Percentiles rank a stretch among this genome's conserved stretches.
These are phyloP conservation scores for Eriosoma lanigerum DNA, from an alignment of 1,140 invertebrate genomes.

Conservation along the genomic window DNA sequence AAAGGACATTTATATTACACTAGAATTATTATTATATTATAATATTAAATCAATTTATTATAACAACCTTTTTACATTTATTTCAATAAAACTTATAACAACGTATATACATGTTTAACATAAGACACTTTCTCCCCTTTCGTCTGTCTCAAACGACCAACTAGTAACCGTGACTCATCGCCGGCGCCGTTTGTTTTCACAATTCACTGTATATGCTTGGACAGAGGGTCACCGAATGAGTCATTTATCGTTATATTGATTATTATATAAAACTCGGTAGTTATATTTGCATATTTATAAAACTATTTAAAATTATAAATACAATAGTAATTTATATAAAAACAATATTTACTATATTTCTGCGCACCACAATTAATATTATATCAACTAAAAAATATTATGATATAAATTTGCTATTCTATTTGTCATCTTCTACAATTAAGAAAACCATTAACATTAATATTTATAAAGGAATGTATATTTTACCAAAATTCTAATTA, in stretches of 20 bases:
- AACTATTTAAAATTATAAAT: background rate
- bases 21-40: background rate
- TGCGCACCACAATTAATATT: background rate
- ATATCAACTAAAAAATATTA: background rate
- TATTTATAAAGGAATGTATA: too few relatives aligned
- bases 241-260: constrained; percentile 47
- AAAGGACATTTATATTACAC: background rate
- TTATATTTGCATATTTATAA: background rate
- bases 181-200: constrained; percentile 38
- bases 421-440: too few relatives aligned
- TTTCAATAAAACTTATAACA: constrained; percentile 24
- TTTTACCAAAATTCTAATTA: too few relatives aligned
- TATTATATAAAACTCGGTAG: constrained; percentile 1
- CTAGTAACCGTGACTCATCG: constrained; percentile 43
- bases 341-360: background rate
- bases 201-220: constrained; percentile 4
- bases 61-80: background rate
- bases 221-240: constrained; percentile 36
- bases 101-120: background rate
- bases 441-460: too few relatives aligned
- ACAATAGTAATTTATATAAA: background rate
- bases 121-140: constrained; percentile 45
- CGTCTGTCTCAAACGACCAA: background rate
- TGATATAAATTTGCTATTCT: too few relatives aligned
- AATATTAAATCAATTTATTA: background rate